phyloP scores from a whole-genome alignment of 1,140 invertebrate species.

The Aphelenchoides besseyi region DNA sequence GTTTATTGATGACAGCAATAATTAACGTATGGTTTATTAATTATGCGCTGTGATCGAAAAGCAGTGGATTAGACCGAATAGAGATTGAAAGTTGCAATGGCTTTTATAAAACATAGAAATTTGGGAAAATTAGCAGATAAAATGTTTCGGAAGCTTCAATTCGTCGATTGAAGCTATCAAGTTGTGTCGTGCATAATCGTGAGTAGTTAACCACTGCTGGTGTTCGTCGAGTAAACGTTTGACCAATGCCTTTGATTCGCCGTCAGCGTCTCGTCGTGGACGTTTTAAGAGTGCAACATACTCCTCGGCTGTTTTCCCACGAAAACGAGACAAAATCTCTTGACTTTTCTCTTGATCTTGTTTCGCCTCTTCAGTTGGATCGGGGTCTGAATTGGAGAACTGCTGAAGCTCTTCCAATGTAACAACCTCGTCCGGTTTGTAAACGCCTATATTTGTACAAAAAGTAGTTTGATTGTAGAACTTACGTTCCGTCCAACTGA shows the following conservation, averaged over 20 bases:
- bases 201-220: slow-evolving; percentile 8
- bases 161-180: slow-evolving; percentile 5
- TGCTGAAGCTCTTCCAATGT: slow-evolving; percentile 42
- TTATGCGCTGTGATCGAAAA: no score
- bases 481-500: slow-evolving; percentile 18
- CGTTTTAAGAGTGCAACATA: slow-evolving; percentile 27
- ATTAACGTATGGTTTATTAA: no score
- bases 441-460: neutral
- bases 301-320: slow-evolving; percentile 40
- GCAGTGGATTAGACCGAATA: no score
- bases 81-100: no score
- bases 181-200: slow-evolving; percentile 9
- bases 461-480: neutral
- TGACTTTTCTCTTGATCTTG: slow-evolving; percentile 47
- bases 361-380: slow-evolving; percentile 37
- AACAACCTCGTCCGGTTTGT: slow-evolving; percentile 1
- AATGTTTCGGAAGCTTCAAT: slow-evolving; percentile 13
- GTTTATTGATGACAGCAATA: no score
- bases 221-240: slow-evolving; percentile 19
- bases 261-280: slow-evolving; percentile 7
- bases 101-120: no score
- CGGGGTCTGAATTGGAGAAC: slow-evolving; percentile 35
- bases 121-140: slow-evolving; percentile 18
- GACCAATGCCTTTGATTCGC: neutral
- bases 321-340: slow-evolving; percentile 34